Percentiles rank a stretch among this genome's conserved stretches.
phyloP scores from a whole-genome alignment of 1,140 invertebrate genomes.

The Drosophila azteca region DNA sequence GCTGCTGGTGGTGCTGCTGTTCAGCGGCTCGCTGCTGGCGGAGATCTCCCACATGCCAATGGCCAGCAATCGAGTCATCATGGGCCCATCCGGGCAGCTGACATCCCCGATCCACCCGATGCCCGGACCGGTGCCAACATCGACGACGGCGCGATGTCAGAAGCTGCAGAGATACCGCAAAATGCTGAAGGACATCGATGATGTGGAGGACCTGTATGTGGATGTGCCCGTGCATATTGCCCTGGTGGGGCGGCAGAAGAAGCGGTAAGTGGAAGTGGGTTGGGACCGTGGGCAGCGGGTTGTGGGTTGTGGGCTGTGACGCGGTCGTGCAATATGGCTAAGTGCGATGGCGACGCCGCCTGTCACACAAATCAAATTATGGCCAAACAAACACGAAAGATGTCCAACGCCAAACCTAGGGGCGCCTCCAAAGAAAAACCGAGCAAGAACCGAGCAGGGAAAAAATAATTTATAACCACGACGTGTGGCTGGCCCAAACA shows the following conservation, averaged over 20 bases:
- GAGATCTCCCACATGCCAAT: constrained; percentile 61
- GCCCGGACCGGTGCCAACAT: constrained; percentile 1
- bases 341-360: constrained; percentile 73
- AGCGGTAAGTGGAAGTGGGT: constrained; percentile 72
- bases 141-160: constrained; percentile 40
- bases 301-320: background rate
- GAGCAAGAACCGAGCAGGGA: constrained; percentile 18
- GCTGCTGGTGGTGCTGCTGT: constrained; percentile 37
- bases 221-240: constrained; percentile 77
- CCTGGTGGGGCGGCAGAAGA: constrained; percentile 69
- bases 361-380: constrained; percentile 79
- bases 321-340: constrained; percentile 56
- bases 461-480: constrained; percentile 80
- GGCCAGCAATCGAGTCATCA: constrained; percentile 56
- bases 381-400: constrained; percentile 66
- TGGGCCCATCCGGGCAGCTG: constrained; percentile 34
- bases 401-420: constrained; percentile 30
- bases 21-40: constrained; percentile 38
- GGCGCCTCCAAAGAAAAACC: constrained; percentile 23
- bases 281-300: no score
- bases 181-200: constrained; percentile 73
- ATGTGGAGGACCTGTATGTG: constrained; percentile 79
- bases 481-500: constrained; percentile 80
- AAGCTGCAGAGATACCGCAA: constrained; percentile 61
- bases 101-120: constrained; percentile 3